These are phyloP conservation scores for Leptinotarsa haldemani DNA, from an alignment of 2,888 invertebrate species.

Conservation along the genomic window DNA sequence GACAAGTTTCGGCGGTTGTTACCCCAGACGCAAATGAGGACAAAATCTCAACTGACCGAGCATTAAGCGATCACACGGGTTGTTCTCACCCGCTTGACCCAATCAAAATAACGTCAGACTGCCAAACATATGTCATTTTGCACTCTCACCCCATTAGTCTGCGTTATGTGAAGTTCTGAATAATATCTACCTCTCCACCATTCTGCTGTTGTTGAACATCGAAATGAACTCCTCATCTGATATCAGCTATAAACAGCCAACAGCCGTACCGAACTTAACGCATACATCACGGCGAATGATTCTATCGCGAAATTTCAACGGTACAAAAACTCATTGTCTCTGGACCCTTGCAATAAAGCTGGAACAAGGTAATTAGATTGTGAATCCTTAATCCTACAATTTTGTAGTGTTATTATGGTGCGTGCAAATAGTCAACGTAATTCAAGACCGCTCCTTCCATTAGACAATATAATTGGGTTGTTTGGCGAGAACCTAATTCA, in stretches of 20 bases:
- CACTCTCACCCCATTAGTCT: too few relatives aligned
- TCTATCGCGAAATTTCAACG: constrained; percentile 5
- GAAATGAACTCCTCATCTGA: neutral
- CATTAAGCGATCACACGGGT: too few relatives aligned
- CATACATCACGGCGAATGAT: constrained; percentile 4
- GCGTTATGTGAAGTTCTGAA: too few relatives aligned
- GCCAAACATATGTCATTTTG: too few relatives aligned
- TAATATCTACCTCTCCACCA: too few relatives aligned
- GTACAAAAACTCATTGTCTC: constrained; percentile 18
- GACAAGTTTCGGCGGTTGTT: too few relatives aligned
- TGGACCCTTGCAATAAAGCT: constrained; percentile 28
- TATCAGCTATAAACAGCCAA: neutral
- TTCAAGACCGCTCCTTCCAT: constrained; percentile 42
- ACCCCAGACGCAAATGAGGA: too few relatives aligned
- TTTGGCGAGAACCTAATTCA: constrained; percentile 43
- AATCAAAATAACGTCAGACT: too few relatives aligned
- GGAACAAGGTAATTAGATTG: constrained; percentile 44
- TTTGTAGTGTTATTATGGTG: constrained; percentile 44
- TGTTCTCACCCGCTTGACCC: too few relatives aligned
- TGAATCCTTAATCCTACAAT: constrained; percentile 40
- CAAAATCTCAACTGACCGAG: too few relatives aligned
- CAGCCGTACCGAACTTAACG: neutral
- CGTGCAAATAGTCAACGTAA: constrained; percentile 41
- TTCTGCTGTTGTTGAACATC: neutral
- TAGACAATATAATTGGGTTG: constrained; percentile 45